phyloP scores from a whole-genome alignment of 2,888 invertebrate genomes.

The Pinctada fucata region DNA sequence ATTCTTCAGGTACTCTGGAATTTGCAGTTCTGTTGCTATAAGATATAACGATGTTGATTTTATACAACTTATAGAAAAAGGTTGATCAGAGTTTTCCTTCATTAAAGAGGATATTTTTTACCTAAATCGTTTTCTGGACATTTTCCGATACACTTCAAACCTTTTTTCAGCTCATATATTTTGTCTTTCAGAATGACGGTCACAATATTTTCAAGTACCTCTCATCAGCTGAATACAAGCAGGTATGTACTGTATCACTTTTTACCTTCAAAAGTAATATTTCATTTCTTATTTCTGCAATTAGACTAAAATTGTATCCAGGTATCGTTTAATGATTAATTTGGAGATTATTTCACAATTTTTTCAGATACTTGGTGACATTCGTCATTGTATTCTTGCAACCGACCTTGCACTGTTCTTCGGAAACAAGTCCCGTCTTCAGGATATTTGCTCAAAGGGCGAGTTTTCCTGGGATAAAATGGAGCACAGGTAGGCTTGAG shows the following conservation, averaged over 20 bases:
- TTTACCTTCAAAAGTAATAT: constrained; percentile 26
- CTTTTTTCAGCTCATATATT: no score
- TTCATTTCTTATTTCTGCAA: not conserved
- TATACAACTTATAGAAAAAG: not conserved
- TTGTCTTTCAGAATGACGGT: constrained; percentile 82
- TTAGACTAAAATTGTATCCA: no score
- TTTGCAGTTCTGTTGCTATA: not conserved
- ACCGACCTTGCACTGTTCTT: constrained; percentile 91
- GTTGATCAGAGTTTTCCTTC: not conserved
- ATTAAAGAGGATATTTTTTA: no score
- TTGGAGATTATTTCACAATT: no score
- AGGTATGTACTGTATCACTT: constrained; percentile 57
- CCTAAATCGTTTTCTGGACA: no score
- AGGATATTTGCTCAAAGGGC: constrained; percentile 79
- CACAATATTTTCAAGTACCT: constrained; percentile 90
- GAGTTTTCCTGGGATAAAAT: constrained; percentile 83
- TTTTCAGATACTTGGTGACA: constrained; percentile 83
- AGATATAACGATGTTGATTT: not conserved
- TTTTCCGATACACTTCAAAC: no score
- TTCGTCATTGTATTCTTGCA: constrained; percentile 90
- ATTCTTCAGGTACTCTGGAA: constrained; percentile 82
- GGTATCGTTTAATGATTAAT: no score
- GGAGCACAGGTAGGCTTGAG: constrained; percentile 81
- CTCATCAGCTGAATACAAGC: constrained; percentile 85
- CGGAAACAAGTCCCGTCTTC: constrained; percentile 84